Conservation (phyloP, 2,888 invertebrate species). For the Cyrtodaria siliqua region DNA sequence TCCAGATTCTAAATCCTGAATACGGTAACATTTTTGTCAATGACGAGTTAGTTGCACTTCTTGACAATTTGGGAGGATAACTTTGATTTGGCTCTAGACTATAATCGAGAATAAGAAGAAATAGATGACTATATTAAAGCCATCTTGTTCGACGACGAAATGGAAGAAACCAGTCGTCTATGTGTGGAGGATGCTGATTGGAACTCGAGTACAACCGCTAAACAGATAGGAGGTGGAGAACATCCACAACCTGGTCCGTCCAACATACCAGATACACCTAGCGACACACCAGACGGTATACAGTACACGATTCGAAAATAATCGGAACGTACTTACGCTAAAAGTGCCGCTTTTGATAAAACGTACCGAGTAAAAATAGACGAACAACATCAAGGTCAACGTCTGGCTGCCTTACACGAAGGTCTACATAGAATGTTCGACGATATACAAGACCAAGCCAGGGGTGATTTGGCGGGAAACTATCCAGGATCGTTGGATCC, state of each 20-base stretch:
- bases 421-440: neutral
- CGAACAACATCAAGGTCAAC: neutral
- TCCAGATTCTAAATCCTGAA: neutral
- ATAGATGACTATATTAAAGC: no score
- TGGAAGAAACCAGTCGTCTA: no score
- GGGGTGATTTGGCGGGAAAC: neutral
- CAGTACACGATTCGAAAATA: slow-evolving; percentile 3
- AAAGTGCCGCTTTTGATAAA: neutral
- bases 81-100: neutral
- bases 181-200: no score
- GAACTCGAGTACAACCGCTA: no score
- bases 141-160: no score
- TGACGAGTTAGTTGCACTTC: neutral
- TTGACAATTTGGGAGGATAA: neutral
- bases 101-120: neutral
- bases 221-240: no score
- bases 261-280: neutral
- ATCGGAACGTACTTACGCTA: neutral
- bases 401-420: neutral
- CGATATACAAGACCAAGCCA: neutral
- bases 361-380: slow-evolving; percentile 4
- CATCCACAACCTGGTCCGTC: neutral
- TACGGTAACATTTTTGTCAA: neutral
- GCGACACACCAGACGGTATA: no score
- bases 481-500: no score